Conservation (phyloP, 2,113 vertebrate species). For the Plecotus auritus region DNA sequence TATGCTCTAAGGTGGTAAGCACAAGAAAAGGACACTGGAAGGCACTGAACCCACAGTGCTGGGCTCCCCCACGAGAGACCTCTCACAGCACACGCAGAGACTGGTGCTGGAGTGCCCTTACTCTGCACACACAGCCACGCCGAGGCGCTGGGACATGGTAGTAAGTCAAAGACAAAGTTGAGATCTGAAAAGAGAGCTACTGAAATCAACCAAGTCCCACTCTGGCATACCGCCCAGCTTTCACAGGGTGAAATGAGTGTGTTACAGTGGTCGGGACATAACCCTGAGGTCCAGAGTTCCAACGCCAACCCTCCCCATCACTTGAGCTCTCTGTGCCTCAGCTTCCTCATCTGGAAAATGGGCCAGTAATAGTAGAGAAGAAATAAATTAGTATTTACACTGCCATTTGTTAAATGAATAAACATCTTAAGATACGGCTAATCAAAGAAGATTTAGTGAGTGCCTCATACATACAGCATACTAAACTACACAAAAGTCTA, state of each 20-base stretch:
- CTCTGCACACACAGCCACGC: not conserved
- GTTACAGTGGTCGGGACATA: too few species aligned
- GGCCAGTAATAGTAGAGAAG: not conserved
- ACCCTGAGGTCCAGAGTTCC: not conserved
- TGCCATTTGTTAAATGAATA: not conserved
- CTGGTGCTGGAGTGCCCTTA: fast-evolving
- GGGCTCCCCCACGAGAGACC: not conserved
- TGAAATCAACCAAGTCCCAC: not conserved
- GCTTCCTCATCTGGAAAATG: not conserved
- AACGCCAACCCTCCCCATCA: not conserved
- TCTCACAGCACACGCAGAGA: not conserved
- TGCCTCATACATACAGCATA: not conserved
- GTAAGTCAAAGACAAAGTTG: not conserved
- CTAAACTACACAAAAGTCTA: not conserved
- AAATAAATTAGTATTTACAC: not conserved
- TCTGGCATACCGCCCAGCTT: not conserved
- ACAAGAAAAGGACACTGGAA: not conserved
- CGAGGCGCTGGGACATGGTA: not conserved
- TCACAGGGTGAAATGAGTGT: not conserved
- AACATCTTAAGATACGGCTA: not conserved
- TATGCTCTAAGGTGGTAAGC: not conserved
- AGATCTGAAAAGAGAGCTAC: not conserved
- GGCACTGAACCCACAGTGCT: not conserved
- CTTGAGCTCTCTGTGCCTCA: not conserved
- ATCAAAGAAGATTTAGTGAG: not conserved